These are phyloP conservation scores for Hippopotamus amphibius DNA, from an alignment of 2,113 vertebrate species.

Conservation along the genomic window DNA sequence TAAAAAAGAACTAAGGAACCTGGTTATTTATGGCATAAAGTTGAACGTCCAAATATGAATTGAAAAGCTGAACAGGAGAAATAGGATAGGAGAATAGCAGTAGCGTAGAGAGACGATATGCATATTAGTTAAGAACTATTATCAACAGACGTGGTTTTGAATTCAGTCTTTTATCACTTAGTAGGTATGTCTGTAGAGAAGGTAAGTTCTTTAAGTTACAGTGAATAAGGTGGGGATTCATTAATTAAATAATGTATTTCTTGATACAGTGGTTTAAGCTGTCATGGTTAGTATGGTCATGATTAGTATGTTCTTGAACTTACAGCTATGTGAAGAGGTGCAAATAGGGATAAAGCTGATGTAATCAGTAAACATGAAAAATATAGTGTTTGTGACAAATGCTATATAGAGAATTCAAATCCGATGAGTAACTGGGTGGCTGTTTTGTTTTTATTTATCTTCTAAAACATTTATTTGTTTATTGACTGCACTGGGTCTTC, in stretches of 20 bases:
- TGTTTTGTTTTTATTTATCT: not conserved
- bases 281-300: not conserved
- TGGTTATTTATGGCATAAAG: not conserved
- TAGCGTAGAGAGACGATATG: not conserved
- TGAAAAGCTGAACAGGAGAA: not conserved
- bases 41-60: not conserved
- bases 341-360: slow-evolving; percentile 20
- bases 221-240: not conserved
- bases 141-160: not conserved
- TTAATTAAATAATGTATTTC: not conserved
- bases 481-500: too few relatives aligned
- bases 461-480: too few relatives aligned
- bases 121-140: not conserved
- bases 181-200: not conserved
- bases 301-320: not conserved
- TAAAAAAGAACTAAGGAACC: not conserved
- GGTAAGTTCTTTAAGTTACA: not conserved
- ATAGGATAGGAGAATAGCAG: not conserved
- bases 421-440: not conserved
- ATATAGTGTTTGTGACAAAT: not conserved
- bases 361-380: not conserved
- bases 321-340: not conserved
- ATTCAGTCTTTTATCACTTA: not conserved
- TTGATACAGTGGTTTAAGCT: not conserved
- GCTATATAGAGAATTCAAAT: not conserved